A percentile compares a stretch with the other conserved stretches of the same genome.
Evolutionary conservation across 1,140 invertebrate species (phyloP).

Genomic region (Stegodyphus dumicola): DNA sequence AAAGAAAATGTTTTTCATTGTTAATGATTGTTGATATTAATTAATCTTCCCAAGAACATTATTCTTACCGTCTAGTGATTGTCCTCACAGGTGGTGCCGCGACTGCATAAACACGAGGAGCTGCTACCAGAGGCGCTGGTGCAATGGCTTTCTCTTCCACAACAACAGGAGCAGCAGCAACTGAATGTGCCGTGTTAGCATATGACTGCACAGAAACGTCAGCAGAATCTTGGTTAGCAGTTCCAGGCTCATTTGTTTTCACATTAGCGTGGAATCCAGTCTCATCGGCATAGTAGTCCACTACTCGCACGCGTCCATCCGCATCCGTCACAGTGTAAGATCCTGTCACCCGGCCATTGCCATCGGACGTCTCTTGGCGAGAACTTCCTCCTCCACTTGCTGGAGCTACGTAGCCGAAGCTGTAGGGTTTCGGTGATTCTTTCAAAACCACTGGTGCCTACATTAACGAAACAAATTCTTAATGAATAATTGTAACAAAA

Average conservation of each 20-base stretch:
- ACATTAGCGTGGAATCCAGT: slow-evolving; percentile 65
- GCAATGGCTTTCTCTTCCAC: not conserved
- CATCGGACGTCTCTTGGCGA: slow-evolving; percentile 54
- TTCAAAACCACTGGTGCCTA: slow-evolving; percentile 28
- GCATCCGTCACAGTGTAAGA: slow-evolving; percentile 63
- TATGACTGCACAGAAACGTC: slow-evolving; percentile 32
- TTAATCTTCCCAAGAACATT: no score
- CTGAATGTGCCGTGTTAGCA: not conserved
- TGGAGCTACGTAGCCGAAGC: slow-evolving; percentile 65
- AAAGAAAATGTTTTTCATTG: no score
- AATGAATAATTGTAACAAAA: not conserved
- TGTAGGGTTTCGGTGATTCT: slow-evolving; percentile 52
- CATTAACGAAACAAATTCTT: no score
- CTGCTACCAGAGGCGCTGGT: not conserved
- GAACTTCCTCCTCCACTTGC: slow-evolving; percentile 46
- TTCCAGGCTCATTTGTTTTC: slow-evolving; percentile 63
- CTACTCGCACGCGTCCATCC: slow-evolving; percentile 64
- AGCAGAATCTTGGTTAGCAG: slow-evolving; percentile 65
- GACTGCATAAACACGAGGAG: not conserved
- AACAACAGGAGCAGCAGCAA: not conserved
- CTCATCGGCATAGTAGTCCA: slow-evolving; percentile 67
- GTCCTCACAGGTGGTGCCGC: not conserved
- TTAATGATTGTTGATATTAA: no score
- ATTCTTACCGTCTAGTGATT: not conserved
- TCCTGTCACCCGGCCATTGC: slow-evolving; percentile 60